phyloP scores from a whole-genome alignment of 2,113 vertebrate species.

The Procavia capensis region DNA sequence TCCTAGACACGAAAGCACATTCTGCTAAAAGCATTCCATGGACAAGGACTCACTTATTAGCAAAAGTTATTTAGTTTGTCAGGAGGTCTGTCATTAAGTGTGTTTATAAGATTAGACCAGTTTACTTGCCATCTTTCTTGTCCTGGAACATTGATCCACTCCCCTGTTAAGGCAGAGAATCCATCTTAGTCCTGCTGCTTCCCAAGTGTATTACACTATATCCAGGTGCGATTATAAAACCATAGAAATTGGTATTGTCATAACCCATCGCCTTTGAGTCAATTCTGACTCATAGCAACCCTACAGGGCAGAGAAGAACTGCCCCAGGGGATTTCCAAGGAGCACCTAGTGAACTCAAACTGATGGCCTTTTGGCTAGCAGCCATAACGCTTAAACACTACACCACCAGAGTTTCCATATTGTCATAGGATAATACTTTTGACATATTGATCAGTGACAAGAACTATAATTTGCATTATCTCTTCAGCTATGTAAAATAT shows the following conservation, averaged over 20 bases:
- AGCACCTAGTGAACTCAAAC: too few species aligned
- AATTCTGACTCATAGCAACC: too few species aligned
- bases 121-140: slow-evolving; percentile 17
- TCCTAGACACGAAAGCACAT: slow-evolving; percentile 38
- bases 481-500: background rate
- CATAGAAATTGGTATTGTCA: background rate
- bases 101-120: slow-evolving; percentile 41
- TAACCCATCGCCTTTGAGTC: too few species aligned
- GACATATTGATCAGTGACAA: background rate
- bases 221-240: background rate
- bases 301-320: too few species aligned
- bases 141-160: background rate
- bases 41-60: slow-evolving; percentile 43
- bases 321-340: too few species aligned
- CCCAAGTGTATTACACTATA: background rate
- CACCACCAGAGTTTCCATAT: too few species aligned
- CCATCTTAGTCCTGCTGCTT: background rate
- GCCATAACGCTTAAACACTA: too few species aligned
- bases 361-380: too few species aligned
- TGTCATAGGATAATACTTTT: slow-evolving; percentile 27
- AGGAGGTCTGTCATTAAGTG: slow-evolving; percentile 21
- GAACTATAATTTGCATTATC: background rate
- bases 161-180: background rate
- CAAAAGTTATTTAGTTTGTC: slow-evolving; percentile 33
- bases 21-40: slow-evolving; percentile 71